Percentiles rank a stretch among this genome's conserved stretches.
Evolutionary conservation across 2,888 invertebrate genomes (phyloP).

Genomic region (Spisula solida): DNA sequence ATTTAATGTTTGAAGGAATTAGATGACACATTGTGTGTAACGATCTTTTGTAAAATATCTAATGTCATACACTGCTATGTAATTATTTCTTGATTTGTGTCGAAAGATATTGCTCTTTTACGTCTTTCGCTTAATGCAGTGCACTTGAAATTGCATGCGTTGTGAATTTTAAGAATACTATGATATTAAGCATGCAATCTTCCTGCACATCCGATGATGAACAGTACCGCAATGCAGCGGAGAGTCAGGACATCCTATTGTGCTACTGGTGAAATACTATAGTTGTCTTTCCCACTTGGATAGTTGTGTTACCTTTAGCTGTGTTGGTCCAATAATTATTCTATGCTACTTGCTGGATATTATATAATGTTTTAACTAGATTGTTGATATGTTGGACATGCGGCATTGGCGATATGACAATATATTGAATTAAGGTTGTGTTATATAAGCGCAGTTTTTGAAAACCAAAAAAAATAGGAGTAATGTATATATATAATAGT

Average conservation of each 20-base stretch:
- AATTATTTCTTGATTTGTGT: conserved; percentile 13
- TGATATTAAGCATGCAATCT: not conserved
- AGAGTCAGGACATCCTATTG: not conserved
- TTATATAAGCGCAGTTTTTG: not conserved
- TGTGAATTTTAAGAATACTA: not conserved
- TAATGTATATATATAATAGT: conserved; percentile 3
- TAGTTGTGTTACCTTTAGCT: too few relatives aligned
- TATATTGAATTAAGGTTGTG: not conserved
- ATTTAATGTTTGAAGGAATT: not conserved
- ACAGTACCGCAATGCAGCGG: not conserved
- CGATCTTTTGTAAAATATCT: not conserved
- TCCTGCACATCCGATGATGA: not conserved
- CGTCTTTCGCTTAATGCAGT: not conserved
- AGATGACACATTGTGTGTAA: conserved; percentile 10
- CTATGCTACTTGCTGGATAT: too few relatives aligned
- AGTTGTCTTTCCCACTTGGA: too few relatives aligned
- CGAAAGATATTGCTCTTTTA: conserved; percentile 12
- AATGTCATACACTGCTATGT: not conserved
- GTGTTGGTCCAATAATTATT: too few relatives aligned
- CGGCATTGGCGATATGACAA: not conserved
- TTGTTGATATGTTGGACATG: not conserved
- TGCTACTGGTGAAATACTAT: too few relatives aligned
- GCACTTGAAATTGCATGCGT: not conserved
- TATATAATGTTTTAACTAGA: not conserved
- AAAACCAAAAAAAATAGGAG: not conserved